Percentiles rank a stretch among this genome's conserved stretches.
phyloP scores from a whole-genome alignment of 2,888 invertebrate species.

The Tupiocoris notatus region DNA sequence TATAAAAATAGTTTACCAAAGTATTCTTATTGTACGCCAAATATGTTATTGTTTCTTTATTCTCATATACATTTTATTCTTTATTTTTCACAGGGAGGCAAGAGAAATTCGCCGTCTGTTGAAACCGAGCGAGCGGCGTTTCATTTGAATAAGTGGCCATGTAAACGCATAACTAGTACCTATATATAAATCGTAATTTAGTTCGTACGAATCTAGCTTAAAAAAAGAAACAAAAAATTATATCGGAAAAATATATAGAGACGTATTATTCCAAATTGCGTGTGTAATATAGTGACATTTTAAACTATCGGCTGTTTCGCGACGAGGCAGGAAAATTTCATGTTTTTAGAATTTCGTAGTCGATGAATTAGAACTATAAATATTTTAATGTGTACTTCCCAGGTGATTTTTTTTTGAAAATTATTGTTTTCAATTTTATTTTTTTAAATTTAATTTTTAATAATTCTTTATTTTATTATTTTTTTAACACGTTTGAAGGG shows the following conservation, averaged over 20 bases:
- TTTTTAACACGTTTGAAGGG: not conserved
- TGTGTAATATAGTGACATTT: not conserved
- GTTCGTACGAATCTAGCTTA: not conserved
- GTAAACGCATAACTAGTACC: not conserved
- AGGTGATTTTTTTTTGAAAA: conserved; percentile 2
- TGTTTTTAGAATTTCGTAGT: not conserved
- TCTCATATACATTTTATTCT: too few species aligned
- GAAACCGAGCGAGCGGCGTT: not conserved
- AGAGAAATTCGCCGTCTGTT: not conserved
- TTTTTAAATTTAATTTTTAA: not conserved
- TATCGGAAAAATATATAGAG: too few species aligned
- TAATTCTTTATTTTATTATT: too few species aligned
- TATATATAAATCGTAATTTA: not conserved
- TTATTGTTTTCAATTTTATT: conserved; percentile 1
- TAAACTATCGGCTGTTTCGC: not conserved
- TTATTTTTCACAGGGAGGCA: too few species aligned
- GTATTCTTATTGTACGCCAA: too few species aligned
- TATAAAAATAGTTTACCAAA: too few species aligned
- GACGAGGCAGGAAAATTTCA: too few species aligned
- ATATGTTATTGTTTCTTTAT: too few species aligned
- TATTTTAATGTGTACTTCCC: conserved; percentile 4
- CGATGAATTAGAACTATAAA: not conserved
- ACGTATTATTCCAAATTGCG: not conserved
- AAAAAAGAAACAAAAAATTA: not conserved
- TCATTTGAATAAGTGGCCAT: not conserved